Percentiles rank a stretch among this genome's conserved stretches.
Evolutionary conservation across 2,113 vertebrate species (phyloP).

Genomic region (Trematomus loennbergii): DNA sequence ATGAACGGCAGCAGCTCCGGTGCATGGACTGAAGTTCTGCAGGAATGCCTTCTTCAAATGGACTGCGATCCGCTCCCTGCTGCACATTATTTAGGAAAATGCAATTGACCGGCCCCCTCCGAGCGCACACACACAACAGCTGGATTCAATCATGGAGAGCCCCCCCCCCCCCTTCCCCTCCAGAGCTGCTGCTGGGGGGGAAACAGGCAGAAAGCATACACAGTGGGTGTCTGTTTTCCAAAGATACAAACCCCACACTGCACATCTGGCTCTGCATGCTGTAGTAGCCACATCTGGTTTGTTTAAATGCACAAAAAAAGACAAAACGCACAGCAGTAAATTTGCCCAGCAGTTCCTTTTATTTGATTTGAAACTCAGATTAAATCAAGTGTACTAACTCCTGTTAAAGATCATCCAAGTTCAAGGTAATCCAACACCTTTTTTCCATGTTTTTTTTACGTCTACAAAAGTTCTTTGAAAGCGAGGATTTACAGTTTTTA

Average conservation of each 20-base stretch:
- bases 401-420: conserved; percentile 35
- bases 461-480: conserved; percentile 53
- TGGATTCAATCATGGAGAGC: conserved; percentile 95
- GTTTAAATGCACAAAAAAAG: neutral
- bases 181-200: conserved; percentile 34
- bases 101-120: conserved; percentile 89
- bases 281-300: conserved; percentile 63
- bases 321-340: neutral
- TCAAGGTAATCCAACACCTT: neutral
- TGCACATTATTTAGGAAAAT: conserved; percentile 92
- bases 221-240: conserved; percentile 40
- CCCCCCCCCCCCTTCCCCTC: conserved; percentile 89
- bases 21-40: conserved; percentile 87
- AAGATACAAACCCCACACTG: conserved; percentile 37
- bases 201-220: conserved; percentile 28
- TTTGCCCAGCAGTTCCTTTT: conserved; percentile 60
- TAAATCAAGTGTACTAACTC: conserved; percentile 24
- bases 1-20: conserved; percentile 84
- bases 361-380: conserved; percentile 65
- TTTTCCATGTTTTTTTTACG: conserved; percentile 22
- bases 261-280: conserved; percentile 48
- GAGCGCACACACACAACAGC: conserved; percentile 86
- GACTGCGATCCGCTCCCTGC: conserved; percentile 82
- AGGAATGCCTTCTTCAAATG: conserved; percentile 88
- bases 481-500: conserved; percentile 68